phyloP scores from a whole-genome alignment of 2,888 invertebrate genomes.

The Lycophotia porphyrea region DNA sequence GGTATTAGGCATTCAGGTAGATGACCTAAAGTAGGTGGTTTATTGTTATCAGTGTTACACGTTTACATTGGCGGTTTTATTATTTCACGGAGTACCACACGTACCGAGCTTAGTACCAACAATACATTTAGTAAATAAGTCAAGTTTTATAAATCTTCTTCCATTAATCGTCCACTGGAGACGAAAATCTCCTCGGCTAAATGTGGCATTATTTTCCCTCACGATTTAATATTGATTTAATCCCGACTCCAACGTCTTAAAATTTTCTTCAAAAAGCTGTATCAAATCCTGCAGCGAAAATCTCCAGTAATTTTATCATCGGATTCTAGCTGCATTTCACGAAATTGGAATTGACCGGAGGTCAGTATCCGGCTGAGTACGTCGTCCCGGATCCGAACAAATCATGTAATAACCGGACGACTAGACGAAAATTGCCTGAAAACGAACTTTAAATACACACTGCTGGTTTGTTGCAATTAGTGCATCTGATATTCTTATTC shows the following conservation, averaged over 20 bases:
- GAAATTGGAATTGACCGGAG: conserved; percentile 48
- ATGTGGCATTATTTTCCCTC: background rate
- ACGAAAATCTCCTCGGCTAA: background rate
- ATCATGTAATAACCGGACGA: conserved; percentile 58
- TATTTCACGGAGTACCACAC: too few species aligned
- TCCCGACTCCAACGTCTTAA: background rate
- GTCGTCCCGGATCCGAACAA: conserved; percentile 47
- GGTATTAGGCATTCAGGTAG: too few species aligned
- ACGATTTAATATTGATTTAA: conserved; percentile 7
- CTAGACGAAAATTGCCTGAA: conserved; percentile 40
- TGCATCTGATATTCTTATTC: too few species aligned
- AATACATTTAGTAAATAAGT: too few species aligned
- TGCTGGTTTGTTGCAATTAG: too few species aligned
- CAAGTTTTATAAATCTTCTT: background rate
- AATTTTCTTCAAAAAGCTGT: background rate
- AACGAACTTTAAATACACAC: conserved; percentile 5
- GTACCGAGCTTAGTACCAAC: too few species aligned
- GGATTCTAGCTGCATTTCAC: conserved; percentile 37
- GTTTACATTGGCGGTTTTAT: too few species aligned
- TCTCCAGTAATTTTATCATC: conserved; percentile 39
- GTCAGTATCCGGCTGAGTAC: conserved; percentile 39
- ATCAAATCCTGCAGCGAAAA: background rate
- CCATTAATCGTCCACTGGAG: background rate
- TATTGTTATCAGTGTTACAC: too few species aligned
- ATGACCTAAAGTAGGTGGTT: too few species aligned